phyloP scores from a whole-genome alignment of 2,888 invertebrate species.

The Drosophila meridiana region DNA sequence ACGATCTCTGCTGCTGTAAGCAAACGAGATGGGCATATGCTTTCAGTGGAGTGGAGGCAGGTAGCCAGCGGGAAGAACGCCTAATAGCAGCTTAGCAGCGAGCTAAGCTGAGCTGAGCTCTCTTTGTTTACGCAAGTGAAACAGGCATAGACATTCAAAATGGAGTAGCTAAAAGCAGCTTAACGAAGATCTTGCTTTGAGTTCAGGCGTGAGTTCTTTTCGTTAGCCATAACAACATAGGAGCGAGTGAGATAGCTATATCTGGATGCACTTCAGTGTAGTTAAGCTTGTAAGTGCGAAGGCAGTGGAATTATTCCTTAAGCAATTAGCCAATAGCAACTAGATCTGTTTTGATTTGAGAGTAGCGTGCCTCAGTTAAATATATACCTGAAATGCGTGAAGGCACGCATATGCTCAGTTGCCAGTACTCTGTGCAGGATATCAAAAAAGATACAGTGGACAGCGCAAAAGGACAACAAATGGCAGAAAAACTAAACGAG shows the following conservation, averaged over 20 bases:
- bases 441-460: conserved; percentile 26
- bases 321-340: not conserved
- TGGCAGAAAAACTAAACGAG: conserved; percentile 22
- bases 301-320: not conserved
- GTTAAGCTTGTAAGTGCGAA: not conserved
- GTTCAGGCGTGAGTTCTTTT: not conserved
- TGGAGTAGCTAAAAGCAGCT: not conserved
- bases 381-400: not conserved
- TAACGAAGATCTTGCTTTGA: not conserved
- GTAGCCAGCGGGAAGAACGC: not conserved
- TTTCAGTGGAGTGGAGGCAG: not conserved
- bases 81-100: not conserved
- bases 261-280: not conserved
- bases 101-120: not conserved
- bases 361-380: not conserved
- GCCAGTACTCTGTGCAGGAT: not conserved
- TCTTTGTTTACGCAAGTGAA: not conserved
- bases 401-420: conserved; percentile 17
- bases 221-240: not conserved
- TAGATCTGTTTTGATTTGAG: not conserved
- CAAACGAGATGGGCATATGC: conserved; percentile 4
- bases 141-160: not conserved
- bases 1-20: not conserved
- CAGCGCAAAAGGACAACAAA: conserved; percentile 32
- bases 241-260: not conserved